These are phyloP conservation scores for Aphelocoma californica DNA, from an alignment of 2,797 vertebrate genomes.

Conservation along the genomic window DNA sequence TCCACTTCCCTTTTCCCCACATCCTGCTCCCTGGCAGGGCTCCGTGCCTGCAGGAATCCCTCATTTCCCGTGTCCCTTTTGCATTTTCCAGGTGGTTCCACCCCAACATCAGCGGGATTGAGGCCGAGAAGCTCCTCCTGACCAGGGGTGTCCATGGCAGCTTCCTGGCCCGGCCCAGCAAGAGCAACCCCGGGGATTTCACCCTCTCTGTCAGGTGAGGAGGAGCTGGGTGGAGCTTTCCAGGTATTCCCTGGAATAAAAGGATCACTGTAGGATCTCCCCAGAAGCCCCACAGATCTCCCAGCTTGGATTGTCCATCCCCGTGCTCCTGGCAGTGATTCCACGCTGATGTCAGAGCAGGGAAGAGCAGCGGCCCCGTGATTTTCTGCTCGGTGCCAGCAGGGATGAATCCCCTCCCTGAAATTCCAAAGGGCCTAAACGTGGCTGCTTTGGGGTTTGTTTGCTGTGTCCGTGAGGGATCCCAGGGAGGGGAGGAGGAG, in stretches of 20 bases:
- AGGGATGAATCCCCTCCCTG: too few relatives aligned
- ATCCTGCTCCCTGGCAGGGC: neutral
- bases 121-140: slow-evolving; percentile 88
- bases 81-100: slow-evolving; percentile 86
- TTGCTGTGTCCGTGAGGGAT: neutral
- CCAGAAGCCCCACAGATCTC: too few relatives aligned
- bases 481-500: neutral
- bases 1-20: too few relatives aligned
- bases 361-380: too few relatives aligned
- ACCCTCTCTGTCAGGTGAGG: slow-evolving; percentile 83
- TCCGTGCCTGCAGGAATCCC: neutral
- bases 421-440: neutral
- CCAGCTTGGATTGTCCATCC: neutral
- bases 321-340: neutral
- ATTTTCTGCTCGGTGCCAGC: neutral
- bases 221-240: neutral
- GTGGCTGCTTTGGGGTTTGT: neutral
- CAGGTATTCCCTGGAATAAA: neutral
- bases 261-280: neutral
- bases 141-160: slow-evolving; percentile 87
- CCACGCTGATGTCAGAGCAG: neutral
- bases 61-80: rapidly evolving
- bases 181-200: slow-evolving; percentile 90
- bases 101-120: slow-evolving; percentile 86
- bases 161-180: slow-evolving; percentile 90